Evolutionary conservation across 2,113 vertebrate genomes (phyloP).

Genomic region (Semnornis frantzii): DNA sequence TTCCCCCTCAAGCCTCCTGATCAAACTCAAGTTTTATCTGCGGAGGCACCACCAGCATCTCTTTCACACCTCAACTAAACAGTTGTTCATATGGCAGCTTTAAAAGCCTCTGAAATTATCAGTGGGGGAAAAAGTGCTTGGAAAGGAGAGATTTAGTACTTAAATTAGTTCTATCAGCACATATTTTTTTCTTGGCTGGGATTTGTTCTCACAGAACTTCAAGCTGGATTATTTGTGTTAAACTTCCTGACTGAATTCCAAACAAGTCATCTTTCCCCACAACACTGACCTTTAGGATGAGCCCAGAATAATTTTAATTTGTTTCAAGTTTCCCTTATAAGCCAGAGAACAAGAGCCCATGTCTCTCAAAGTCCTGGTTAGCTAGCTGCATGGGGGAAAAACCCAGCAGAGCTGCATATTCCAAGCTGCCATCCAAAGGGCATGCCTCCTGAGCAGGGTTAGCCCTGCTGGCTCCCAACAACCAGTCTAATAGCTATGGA

Average conservation of each 20-base stretch:
- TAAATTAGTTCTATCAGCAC: conserved; percentile 47
- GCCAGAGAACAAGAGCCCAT: conserved; percentile 19
- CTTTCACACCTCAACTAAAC: not conserved
- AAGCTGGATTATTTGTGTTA: conserved; percentile 69
- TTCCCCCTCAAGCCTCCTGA: not conserved
- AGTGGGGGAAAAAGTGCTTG: conserved; percentile 22
- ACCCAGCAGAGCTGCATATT: not conserved
- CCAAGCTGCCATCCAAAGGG: not conserved
- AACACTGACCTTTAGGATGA: conserved; percentile 31
- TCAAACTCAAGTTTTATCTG: not conserved
- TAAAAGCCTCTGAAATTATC: conserved; percentile 11
- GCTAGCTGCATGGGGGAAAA: not conserved
- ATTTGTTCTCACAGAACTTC: conserved; percentile 66
- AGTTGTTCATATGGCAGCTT: conserved; percentile 15
- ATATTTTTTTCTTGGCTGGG: not conserved
- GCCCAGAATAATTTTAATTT: conserved; percentile 61
- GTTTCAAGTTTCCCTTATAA: conserved; percentile 62
- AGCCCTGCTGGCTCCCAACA: not conserved
- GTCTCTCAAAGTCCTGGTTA: not conserved
- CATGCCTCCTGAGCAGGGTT: not conserved
- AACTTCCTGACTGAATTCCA: conserved; percentile 72
- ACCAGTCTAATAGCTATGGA: not conserved
- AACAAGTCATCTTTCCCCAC: conserved; percentile 68
- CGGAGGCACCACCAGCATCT: not conserved
- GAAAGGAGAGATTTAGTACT: conserved; percentile 33